These are phyloP conservation scores for Tachysurus fulvidraco DNA, from an alignment of 2,113 vertebrate species.

Conservation along the genomic window DNA sequence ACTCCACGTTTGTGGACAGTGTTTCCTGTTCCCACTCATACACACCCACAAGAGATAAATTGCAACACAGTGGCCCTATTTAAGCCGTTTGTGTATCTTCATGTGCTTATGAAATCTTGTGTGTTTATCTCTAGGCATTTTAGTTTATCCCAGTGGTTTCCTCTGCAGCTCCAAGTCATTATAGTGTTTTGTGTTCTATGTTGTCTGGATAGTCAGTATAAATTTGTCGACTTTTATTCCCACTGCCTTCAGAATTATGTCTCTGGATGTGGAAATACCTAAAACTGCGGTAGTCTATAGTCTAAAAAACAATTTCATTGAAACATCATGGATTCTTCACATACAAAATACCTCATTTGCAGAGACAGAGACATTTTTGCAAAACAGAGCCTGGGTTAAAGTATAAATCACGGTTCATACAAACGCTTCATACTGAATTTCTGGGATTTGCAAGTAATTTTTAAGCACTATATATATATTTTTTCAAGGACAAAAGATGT, in stretches of 20 bases:
- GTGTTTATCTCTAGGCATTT: neutral
- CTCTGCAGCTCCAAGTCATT: neutral
- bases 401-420: neutral
- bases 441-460: no score
- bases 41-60: neutral
- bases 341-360: neutral
- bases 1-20: neutral
- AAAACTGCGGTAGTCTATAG: neutral
- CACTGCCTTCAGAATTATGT: neutral
- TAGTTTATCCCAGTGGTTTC: neutral
- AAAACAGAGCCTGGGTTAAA: neutral
- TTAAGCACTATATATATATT: no score
- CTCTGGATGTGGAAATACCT: neutral
- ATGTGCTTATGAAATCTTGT: neutral
- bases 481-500: no score
- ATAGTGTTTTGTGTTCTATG: neutral
- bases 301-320: neutral
- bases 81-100: neutral
- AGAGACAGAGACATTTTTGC: neutral
- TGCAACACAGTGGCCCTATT: neutral
- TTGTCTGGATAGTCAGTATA: neutral
- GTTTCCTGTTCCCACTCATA: neutral
- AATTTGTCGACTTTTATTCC: neutral
- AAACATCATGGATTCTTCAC: neutral
- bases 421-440: no score